Percentiles rank a stretch among this genome's conserved stretches.
phyloP scores from a whole-genome alignment of 1,140 invertebrate genomes.

The Bathynomus jamesi region DNA sequence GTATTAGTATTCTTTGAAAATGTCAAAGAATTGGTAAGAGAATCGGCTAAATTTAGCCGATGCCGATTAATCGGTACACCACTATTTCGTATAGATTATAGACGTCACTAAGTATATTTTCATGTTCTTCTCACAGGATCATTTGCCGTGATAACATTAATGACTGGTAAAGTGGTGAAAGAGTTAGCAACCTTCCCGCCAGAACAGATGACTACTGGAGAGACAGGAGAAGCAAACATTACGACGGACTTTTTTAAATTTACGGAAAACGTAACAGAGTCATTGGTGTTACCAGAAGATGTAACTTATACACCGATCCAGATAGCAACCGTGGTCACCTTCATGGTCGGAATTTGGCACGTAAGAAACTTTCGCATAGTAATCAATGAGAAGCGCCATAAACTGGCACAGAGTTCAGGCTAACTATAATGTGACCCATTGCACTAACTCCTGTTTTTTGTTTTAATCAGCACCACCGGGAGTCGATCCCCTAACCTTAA shows the following conservation, averaged over 20 bases:
- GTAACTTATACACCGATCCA: slow-evolving; percentile 52
- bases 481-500: too few species aligned
- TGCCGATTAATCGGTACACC: too few species aligned
- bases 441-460: too few species aligned
- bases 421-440: too few species aligned
- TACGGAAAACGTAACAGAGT: not conserved
- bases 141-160: slow-evolving; percentile 78
- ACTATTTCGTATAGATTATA: too few species aligned
- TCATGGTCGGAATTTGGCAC: slow-evolving; percentile 62
- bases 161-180: slow-evolving; percentile 69
- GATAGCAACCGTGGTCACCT: slow-evolving; percentile 59
- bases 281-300: not conserved
- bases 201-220: not conserved
- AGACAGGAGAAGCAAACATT: not conserved
- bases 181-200: slow-evolving; percentile 38
- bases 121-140: too few species aligned
- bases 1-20: too few species aligned
- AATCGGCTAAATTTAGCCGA: too few species aligned
- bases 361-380: slow-evolving; percentile 58
- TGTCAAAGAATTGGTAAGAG: too few species aligned
- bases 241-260: not conserved
- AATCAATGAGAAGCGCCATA: slow-evolving; percentile 55
- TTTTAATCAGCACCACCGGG: too few species aligned
- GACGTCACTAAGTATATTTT: too few species aligned
- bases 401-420: too few species aligned